These are phyloP conservation scores for Neodiprion fabricii DNA, from an alignment of 1,140 invertebrate species.

Conservation along the genomic window DNA sequence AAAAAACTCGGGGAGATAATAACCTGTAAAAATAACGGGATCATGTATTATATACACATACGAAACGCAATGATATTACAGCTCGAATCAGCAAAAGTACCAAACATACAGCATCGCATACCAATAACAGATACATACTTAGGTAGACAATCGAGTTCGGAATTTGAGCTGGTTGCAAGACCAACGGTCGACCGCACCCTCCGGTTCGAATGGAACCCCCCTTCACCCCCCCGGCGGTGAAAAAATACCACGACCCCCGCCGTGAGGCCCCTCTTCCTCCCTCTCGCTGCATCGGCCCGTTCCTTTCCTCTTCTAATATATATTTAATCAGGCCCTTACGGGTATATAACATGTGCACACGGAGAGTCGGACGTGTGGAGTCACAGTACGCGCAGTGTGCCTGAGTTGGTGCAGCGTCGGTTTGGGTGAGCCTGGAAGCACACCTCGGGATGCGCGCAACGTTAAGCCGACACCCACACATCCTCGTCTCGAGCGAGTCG, in stretches of 20 bases:
- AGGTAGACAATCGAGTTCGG: no score
- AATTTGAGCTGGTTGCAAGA: no score
- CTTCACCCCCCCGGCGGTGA: slow-evolving; percentile 28
- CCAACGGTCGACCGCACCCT: slow-evolving; percentile 45
- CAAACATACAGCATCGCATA: no score
- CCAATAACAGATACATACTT: no score
- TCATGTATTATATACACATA: no score
- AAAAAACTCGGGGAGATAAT: no score
- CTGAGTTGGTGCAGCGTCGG: not conserved
- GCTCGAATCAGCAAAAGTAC: no score
- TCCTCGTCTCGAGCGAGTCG: slow-evolving; percentile 48
- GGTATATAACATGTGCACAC: slow-evolving; percentile 31
- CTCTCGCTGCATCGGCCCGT: not conserved
- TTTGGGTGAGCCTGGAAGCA: not conserved
- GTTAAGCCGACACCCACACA: slow-evolving; percentile 49
- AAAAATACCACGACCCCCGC: slow-evolving; percentile 59
- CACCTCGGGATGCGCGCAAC: slow-evolving; percentile 26
- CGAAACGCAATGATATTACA: no score
- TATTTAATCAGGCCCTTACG: slow-evolving; percentile 55
- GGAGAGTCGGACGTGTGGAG: slow-evolving; percentile 31
- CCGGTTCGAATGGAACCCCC: slow-evolving; percentile 2
- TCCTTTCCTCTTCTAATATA: slow-evolving; percentile 51
- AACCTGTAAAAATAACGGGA: no score
- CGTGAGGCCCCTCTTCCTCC: slow-evolving; percentile 36
- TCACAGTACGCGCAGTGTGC: slow-evolving; percentile 13